A percentile compares a stretch with the other conserved stretches of the same genome.
phyloP scores from a whole-genome alignment of 2,797 vertebrate species.

The Pipistrellus pygmaeus region DNA sequence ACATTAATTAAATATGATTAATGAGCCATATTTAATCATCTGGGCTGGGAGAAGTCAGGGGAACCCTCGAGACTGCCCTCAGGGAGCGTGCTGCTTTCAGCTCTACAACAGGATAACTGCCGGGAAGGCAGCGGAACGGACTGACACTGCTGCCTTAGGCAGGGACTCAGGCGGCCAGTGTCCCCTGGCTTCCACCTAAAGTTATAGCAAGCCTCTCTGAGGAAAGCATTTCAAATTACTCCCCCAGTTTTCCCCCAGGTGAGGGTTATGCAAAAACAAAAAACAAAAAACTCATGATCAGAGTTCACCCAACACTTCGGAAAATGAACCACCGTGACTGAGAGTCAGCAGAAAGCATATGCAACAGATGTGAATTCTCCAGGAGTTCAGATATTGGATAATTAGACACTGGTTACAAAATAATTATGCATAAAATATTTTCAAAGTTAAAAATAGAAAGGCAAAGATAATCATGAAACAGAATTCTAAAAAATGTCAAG shows the following conservation, averaged over 20 bases:
- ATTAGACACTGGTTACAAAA: constrained; percentile 10
- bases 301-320: constrained; percentile 7
- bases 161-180: not conserved
- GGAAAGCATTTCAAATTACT: not conserved
- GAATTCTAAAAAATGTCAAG: not conserved
- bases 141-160: not conserved
- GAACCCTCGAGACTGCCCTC: not conserved
- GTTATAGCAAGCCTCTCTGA: not conserved
- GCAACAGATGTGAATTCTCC: not conserved
- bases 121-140: not conserved
- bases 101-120: not conserved
- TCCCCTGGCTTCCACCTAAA: constrained; percentile 23
- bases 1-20: not conserved
- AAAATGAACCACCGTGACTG: constrained; percentile 17
- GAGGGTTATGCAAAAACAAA: not conserved
- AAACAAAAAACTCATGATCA: not conserved
- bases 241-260: not conserved
- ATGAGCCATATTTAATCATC: not conserved
- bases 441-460: constrained; percentile 11
- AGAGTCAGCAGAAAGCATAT: not conserved
- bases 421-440: not conserved
- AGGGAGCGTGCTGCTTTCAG: not conserved
- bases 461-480: not conserved
- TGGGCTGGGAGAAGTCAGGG: not conserved
- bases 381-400: not conserved